phyloP scores from a whole-genome alignment of 2,888 invertebrate genomes.

The Orthosia incerta region DNA sequence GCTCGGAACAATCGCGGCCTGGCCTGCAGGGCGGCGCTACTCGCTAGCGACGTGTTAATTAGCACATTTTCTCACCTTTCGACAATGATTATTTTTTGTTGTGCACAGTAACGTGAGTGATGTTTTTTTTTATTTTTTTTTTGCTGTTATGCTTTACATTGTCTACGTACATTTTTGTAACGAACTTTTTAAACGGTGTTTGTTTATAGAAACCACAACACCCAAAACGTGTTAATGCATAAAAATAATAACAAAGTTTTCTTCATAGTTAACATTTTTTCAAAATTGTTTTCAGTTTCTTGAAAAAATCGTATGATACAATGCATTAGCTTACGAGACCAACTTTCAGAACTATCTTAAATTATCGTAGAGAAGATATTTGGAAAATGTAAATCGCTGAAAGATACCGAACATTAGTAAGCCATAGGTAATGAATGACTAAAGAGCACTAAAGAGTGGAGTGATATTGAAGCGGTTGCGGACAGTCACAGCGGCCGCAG shows the following conservation, averaged over 20 bases:
- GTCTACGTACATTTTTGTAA: conserved; percentile 49
- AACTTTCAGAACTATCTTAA: neutral
- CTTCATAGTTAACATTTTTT: neutral
- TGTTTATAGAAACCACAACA: conserved; percentile 21
- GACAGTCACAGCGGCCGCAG: conserved; percentile 29
- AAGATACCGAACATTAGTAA: neutral
- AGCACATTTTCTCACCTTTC: conserved; percentile 89
- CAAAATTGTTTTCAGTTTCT: neutral
- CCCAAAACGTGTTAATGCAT: neutral
- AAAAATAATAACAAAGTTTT: neutral
- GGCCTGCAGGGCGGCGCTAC: conserved; percentile 75
- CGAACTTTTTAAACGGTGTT: conserved; percentile 49
- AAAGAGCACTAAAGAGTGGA: neutral
- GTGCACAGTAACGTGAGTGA: conserved; percentile 64
- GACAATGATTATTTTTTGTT: conserved; percentile 81
- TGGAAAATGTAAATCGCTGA: neutral
- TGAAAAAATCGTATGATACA: neutral
- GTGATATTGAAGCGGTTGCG: conserved; percentile 4
- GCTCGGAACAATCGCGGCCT: conserved; percentile 75
- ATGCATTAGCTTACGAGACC: neutral
- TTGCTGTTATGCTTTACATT: conserved; percentile 66
- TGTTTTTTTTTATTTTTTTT: conserved; percentile 70
- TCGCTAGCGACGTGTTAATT: conserved; percentile 83
- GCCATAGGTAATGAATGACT: neutral
- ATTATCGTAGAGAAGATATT: neutral